A percentile compares a stretch with the other conserved stretches of the same genome.
phyloP scores from a whole-genome alignment of 2,113 vertebrate species.

The Mus pahari region DNA sequence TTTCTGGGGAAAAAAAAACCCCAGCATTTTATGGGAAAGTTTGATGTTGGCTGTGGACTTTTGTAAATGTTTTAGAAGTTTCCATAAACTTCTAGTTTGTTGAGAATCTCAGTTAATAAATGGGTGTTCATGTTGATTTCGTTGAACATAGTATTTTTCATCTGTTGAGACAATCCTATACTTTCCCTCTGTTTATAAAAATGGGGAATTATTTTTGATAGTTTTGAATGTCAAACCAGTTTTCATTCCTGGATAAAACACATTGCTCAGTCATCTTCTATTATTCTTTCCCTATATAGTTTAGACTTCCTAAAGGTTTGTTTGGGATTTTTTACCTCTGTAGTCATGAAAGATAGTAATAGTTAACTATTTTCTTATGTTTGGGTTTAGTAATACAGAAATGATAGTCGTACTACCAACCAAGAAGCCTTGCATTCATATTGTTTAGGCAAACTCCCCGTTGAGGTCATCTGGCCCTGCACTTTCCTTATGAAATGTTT shows the following conservation, averaged over 20 bases:
- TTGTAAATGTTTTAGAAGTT: background rate
- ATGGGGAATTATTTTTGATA: background rate
- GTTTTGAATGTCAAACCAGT: background rate
- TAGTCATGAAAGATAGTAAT: background rate
- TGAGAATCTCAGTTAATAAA: conserved; percentile 8
- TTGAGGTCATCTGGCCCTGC: background rate
- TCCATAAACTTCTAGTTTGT: background rate
- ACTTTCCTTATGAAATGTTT: background rate
- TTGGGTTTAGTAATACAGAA: background rate
- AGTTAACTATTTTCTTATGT: background rate
- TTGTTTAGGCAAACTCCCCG: background rate
- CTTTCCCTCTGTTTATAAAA: background rate
- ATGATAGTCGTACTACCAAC: background rate
- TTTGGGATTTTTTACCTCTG: background rate
- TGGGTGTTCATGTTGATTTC: background rate
- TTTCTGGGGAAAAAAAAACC: background rate
- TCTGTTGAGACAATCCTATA: background rate
- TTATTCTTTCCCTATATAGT: background rate
- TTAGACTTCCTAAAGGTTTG: background rate
- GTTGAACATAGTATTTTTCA: background rate
- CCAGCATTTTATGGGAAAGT: background rate
- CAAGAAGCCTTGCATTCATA: background rate
- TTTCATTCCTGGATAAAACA: background rate
- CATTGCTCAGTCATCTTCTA: background rate
- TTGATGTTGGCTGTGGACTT: background rate